Conservation (phyloP, 2,888 invertebrate genomes). For the Atrina japonica region DNA sequence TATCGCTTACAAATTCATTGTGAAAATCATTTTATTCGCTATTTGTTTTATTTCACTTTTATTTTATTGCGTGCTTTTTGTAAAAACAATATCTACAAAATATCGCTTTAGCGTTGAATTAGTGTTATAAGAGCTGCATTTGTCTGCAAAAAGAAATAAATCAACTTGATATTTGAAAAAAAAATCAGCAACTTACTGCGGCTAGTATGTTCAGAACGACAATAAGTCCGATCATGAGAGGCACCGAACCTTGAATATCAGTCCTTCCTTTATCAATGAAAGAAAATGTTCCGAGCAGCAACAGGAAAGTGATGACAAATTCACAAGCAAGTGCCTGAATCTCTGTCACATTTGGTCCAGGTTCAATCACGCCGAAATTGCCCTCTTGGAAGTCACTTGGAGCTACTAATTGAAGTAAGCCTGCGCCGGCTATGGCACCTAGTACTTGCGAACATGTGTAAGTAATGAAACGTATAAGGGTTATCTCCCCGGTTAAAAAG, state of each 20-base stretch:
- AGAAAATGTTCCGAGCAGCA: constrained; percentile 60
- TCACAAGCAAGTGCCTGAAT: constrained; percentile 61
- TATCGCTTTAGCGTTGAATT: too few relatives aligned
- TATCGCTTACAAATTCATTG: too few relatives aligned
- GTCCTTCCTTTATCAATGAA: constrained; percentile 58
- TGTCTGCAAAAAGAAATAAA: too few relatives aligned
- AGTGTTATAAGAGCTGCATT: too few relatives aligned
- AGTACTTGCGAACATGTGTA: constrained; percentile 59
- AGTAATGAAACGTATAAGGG: constrained; percentile 46
- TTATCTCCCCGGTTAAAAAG: constrained; percentile 49
- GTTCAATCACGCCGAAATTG: constrained; percentile 56
- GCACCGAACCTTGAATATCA: constrained; percentile 59
- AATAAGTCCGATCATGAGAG: constrained; percentile 65
- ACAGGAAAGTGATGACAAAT: constrained; percentile 58
- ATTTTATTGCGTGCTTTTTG: too few relatives aligned
- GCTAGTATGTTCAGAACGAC: constrained; percentile 62
- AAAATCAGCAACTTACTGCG: constrained; percentile 64
- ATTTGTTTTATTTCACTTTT: too few relatives aligned
- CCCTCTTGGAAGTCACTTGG: constrained; percentile 51
- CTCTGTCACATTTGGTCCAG: constrained; percentile 52
- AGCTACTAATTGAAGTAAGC: constrained; percentile 47
- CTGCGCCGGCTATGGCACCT: constrained; percentile 59
- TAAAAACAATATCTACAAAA: too few relatives aligned
- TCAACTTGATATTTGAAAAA: too few relatives aligned
- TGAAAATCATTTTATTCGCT: too few relatives aligned